Evolutionary conservation across 1,140 invertebrate genomes (phyloP).

Genomic region (Cydia pomonella): DNA sequence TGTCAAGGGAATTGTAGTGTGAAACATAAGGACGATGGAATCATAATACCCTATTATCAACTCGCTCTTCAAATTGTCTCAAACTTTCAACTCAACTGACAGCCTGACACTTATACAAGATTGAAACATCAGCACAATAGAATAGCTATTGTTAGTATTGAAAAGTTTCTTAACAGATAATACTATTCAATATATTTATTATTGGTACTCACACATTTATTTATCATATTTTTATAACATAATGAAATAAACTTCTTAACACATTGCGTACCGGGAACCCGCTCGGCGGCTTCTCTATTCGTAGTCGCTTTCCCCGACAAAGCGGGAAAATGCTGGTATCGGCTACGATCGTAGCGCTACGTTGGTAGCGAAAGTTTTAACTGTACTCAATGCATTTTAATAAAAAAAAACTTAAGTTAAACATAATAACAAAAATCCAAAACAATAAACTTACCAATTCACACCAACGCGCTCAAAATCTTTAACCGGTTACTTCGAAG

Average conservation of each 20-base stretch:
- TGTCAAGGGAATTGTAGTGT: not conserved
- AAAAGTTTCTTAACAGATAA: no score
- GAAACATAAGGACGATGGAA: not conserved
- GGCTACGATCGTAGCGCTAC: no score
- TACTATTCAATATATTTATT: no score
- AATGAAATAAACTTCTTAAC: no score
- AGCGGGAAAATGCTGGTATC: no score
- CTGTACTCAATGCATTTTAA: not conserved
- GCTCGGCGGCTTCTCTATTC: no score
- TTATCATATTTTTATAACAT: no score
- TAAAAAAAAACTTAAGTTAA: not conserved
- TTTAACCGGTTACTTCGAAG: conserved; percentile 33
- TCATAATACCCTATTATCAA: not conserved
- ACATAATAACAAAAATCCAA: conserved; percentile 32
- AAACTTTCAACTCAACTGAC: not conserved
- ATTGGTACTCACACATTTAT: no score
- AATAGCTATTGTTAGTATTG: not conserved
- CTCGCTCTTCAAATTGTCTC: not conserved
- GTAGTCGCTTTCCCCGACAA: no score
- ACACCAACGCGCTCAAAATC: not conserved
- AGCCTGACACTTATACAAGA: not conserved
- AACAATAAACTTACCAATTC: conserved; percentile 35
- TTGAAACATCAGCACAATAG: not conserved
- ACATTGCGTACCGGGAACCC: no score
- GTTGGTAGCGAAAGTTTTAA: no score